Evolutionary conservation across 2,797 vertebrate species (phyloP).

Genomic region (Pangasius macronema): DNA sequence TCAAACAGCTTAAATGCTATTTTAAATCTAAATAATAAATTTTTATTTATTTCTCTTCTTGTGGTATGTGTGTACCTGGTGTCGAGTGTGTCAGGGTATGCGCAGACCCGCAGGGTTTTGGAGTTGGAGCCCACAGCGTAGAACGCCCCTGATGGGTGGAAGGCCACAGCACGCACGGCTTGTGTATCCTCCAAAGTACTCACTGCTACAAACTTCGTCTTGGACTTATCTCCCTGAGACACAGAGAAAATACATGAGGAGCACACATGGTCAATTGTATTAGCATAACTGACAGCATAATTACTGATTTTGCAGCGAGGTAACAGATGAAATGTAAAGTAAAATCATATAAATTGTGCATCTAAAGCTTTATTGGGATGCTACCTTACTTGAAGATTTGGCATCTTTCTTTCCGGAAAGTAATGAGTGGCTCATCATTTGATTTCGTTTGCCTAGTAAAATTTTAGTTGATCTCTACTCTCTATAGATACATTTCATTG

Average conservation of each 20-base stretch:
- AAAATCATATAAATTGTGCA: neutral
- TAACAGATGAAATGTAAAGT: neutral
- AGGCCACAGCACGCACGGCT: conserved; percentile 93
- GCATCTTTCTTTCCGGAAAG: neutral
- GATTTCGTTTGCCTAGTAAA: neutral
- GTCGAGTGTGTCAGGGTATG: conserved; percentile 88
- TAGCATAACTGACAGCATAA: neutral
- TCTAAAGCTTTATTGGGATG: neutral
- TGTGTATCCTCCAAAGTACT: conserved; percentile 92
- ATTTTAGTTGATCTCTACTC: neutral
- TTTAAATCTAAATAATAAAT: neutral
- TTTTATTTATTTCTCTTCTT: neutral
- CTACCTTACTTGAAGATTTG: neutral
- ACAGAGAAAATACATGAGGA: conserved; percentile 17
- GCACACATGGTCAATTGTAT: neutral
- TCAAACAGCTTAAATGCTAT: neutral
- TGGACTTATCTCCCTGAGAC: conserved; percentile 67
- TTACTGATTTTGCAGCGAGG: neutral
- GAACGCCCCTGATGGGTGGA: conserved; percentile 89
- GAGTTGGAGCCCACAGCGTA: conserved; percentile 97
- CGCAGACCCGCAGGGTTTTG: conserved; percentile 93
- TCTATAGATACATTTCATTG: neutral
- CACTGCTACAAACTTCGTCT: conserved; percentile 82
- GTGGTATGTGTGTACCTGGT: conserved; percentile 73
- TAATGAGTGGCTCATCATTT: neutral